Conservation (phyloP, 1,140 invertebrate genomes). For the Neuroterus valhalla region DNA sequence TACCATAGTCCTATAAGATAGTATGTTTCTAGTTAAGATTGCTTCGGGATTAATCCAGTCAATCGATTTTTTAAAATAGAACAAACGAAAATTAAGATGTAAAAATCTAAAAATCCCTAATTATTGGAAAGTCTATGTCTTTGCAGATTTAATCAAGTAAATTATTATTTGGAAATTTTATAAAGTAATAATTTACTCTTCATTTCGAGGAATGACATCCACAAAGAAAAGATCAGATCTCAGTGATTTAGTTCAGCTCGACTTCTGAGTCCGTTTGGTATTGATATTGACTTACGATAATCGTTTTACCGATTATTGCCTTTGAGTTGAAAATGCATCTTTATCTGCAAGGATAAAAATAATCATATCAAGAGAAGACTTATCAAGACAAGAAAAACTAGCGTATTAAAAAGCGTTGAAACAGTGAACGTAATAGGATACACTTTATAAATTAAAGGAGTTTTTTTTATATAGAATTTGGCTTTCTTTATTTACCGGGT, state of each 20-base stretch:
- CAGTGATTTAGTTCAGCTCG: conserved; percentile 18
- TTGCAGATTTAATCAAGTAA: neutral
- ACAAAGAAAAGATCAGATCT: conserved; percentile 36
- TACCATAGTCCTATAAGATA: neutral
- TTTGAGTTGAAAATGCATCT: conserved; percentile 3
- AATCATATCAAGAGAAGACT: too few species aligned
- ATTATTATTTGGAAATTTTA: conserved; percentile 17
- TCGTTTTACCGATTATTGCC: conserved; percentile 11
- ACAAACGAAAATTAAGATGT: neutral
- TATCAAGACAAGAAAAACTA: too few species aligned
- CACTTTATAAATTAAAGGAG: too few species aligned
- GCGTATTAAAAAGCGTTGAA: neutral
- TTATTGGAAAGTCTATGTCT: neutral
- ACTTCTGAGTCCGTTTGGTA: neutral
- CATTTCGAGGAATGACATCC: conserved; percentile 32
- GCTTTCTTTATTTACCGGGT: too few species aligned
- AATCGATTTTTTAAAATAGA: neutral
- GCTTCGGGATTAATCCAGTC: neutral
- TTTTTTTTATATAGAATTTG: too few species aligned
- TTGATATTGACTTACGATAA: conserved; percentile 21
- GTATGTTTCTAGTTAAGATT: neutral
- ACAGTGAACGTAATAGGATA: neutral
- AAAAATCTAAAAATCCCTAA: neutral
- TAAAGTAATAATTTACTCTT: conserved; percentile 42
- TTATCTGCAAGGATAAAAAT: conserved; percentile 20